Base-by-base conservation (phyloP, 2,113 vertebrate species). In the Chamaea fasciata region DNA sequence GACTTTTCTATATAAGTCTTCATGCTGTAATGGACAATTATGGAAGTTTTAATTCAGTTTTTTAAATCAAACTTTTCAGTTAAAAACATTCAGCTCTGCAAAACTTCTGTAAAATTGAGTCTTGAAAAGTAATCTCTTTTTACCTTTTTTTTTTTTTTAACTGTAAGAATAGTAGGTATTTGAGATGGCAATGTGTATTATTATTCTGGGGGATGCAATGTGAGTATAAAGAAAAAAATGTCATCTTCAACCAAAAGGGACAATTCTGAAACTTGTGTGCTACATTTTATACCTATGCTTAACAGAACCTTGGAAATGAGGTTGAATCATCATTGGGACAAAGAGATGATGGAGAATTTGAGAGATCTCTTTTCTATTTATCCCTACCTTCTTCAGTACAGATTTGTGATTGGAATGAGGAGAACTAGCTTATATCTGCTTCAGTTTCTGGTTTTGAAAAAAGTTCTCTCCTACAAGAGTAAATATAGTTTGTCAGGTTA, bases 321-420 rank as follows among this genome's bases (percentile, higher is more conserved):
- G 77, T 41, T 26, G 33, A 49, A 59, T 63, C 9, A 7, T 49
- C 31, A 74, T 83, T 93, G 60, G 68, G 93, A 78, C 18, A 91
- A 97, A 97, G 64, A 74, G 82, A n/a, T 98, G 97, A 97, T 98
- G 98, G 98, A 96, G 95, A 91, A 76, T 64, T 53, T 68, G 94
- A 96, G 97, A 26, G 24, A 27, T 73, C 19, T 87, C 47, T 94
- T 80, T 69, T 41, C 33, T 90, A 2, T 42, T 65, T 52, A 19
- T 3, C 57, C 11, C 6, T 84, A 4, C 14, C 10, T 47, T 35
- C 31, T 15, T 64, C 42, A 27, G 12, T 46, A 39, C 30, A 28
- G 6, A 10, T n/a, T 35, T 65, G 6, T 57, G 55, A 44, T 11
- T 64, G 46, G 76, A 70, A 39, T 37, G 26, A 77, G 35, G 56